Base-by-base conservation (phyloP, 1,140 invertebrate species). In the Nixonia krombeini region DNA sequence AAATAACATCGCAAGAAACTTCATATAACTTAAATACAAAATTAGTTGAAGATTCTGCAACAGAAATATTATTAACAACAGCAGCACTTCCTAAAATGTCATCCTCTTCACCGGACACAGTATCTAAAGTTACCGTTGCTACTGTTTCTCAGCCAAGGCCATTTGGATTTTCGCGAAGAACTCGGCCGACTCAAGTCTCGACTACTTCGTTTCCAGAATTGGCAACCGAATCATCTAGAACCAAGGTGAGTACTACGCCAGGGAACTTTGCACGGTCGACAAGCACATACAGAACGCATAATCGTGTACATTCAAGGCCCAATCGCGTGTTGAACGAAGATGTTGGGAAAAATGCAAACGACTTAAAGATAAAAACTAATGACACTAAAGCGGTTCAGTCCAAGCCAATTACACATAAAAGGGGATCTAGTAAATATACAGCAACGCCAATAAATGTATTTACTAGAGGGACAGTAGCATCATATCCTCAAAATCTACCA, bases 61-160 rank as follows among this genome's bases (percentile, higher is more conserved):
- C 79, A 16, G 81, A 82, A 63, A 80, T 79, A 33, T 52, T 80
- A 9, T 61, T 79, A 15, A 79, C 79, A 0, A 82, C 80, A 0
- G 56, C 62, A 4, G 69, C 76, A 16, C 40, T 64, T 21, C 46
- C 42, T n/a, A 51, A 26, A 10, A 23, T 35, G 28, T 23, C 33
- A 16, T 42, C 35, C 8, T 28, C 17, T 28, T 10, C 58, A 78
- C 79, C 53, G 82, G 65, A 73, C 31, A 38, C 74, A 37, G 59
- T 64, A 23, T 59, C 74, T 16, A 76, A 66, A 57, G 66, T 63
- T 66, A 82, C 83, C 23, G 70, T 79, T 44, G 75, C 82, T 15
- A 74, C 79, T 21, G 82, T 87, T 42, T 86, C 87, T 51, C 87
- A 86, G 76, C 86, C 87, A 47, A 77, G 87, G 74, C 86, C 87